Conservation (phyloP, 53 echinoderm and acorn worm species). For the Crossaster papposus region DNA sequence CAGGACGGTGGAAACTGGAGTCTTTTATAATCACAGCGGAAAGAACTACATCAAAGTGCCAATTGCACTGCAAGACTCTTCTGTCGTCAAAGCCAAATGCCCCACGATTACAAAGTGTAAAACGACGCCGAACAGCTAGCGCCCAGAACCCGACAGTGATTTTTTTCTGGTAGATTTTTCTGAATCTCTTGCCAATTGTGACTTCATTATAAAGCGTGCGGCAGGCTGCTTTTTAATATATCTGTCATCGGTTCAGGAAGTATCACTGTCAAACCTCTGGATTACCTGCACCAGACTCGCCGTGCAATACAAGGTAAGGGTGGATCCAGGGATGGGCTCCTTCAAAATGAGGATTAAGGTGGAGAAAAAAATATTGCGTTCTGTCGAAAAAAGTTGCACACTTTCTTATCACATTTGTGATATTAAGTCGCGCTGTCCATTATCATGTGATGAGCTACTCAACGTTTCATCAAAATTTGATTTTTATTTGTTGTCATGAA, state of each 20-base stretch:
- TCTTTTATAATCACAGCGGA: too few relatives aligned
- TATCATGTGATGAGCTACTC: too few relatives aligned
- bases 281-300: neutral
- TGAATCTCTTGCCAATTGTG: conserved; percentile 3
- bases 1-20: neutral
- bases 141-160: neutral
- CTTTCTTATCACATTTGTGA: too few relatives aligned
- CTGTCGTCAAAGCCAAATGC: neutral
- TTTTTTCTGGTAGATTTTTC: neutral
- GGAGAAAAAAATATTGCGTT: neutral
- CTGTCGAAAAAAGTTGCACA: too few relatives aligned
- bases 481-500: too few relatives aligned
- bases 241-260: conserved; percentile 15
- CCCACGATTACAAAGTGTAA: conserved; percentile 2
- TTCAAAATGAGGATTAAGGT: neutral
- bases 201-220: conserved; percentile 10
- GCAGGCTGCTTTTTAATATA: conserved; percentile 6
- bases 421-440: too few relatives aligned
- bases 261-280: neutral
- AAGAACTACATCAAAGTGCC: neutral
- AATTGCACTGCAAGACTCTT: neutral
- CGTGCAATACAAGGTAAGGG: neutral
- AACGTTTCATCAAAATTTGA: too few relatives aligned
- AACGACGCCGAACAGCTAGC: neutral
- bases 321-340: neutral